Percentiles rank a stretch among this genome's conserved stretches.
phyloP scores from a whole-genome alignment of 2,113 vertebrate species.

The Tragelaphus buxtoni region DNA sequence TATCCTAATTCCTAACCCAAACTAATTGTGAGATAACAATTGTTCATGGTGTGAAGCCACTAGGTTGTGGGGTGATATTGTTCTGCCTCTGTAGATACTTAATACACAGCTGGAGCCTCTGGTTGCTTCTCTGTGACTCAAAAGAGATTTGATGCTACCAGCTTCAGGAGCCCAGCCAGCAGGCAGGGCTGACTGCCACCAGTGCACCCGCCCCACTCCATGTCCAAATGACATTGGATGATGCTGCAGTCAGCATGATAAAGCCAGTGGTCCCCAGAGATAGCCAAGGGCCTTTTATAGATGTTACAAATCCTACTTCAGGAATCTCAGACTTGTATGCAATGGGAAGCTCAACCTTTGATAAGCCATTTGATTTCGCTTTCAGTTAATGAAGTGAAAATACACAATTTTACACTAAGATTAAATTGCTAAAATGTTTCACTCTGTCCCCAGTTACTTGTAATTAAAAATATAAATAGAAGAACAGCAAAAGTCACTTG shows the following conservation, averaged over 20 bases:
- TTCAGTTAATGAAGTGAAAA: conserved; percentile 70
- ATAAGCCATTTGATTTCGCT: conserved; percentile 64
- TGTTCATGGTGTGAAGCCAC: not conserved
- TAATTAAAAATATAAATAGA: conserved; percentile 64
- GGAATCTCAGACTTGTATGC: conserved; percentile 54
- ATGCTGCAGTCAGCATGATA: conserved; percentile 31
- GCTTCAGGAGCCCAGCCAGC: not conserved
- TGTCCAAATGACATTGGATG: conserved; percentile 54
- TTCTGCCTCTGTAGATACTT: not conserved
- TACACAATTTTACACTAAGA: conserved; percentile 63
- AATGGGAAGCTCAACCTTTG: conserved; percentile 65
- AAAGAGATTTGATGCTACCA: not conserved
- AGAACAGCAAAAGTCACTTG: not conserved
- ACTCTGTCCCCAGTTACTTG: conserved; percentile 50
- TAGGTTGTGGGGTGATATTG: not conserved
- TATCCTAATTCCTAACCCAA: not conserved
- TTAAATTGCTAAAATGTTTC: conserved; percentile 70
- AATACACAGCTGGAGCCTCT: not conserved
- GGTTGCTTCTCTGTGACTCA: not conserved
- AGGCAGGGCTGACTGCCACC: not conserved
- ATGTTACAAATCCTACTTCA: conserved; percentile 55
- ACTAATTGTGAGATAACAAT: not conserved
- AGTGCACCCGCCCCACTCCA: conserved; percentile 3
- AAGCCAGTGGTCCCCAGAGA: conserved; percentile 22
- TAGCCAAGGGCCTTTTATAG: conserved; percentile 53